phyloP scores from a whole-genome alignment of 2,888 invertebrate genomes.

The Euplexia lucipara region DNA sequence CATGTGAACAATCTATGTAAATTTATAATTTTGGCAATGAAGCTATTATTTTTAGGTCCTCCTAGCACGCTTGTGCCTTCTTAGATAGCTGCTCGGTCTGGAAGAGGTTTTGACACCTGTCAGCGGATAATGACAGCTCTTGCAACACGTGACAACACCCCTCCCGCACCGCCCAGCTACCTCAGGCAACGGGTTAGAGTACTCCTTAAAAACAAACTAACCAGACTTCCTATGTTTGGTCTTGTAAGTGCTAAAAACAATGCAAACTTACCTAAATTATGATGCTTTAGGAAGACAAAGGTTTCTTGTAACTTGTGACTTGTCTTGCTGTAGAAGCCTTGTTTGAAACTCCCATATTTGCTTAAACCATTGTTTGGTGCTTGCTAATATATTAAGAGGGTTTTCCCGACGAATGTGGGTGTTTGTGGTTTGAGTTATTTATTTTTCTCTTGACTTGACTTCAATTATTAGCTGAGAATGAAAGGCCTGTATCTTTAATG shows the following conservation, averaged over 20 bases:
- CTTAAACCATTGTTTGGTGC: constrained; percentile 3
- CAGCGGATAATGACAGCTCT: too few species aligned
- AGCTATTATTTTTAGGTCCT: too few species aligned
- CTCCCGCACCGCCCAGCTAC: too few species aligned
- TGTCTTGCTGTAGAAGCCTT: constrained; percentile 11
- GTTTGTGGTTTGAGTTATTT: constrained; percentile 1
- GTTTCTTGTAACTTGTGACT: background rate
- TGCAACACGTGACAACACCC: too few species aligned
- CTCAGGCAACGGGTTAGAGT: too few species aligned
- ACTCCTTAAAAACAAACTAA: background rate
- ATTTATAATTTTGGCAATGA: too few species aligned
- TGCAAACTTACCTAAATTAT: constrained; percentile 8
- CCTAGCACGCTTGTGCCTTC: too few species aligned
- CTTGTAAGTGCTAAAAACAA: constrained; percentile 14
- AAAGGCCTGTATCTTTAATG: background rate
- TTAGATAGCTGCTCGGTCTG: too few species aligned
- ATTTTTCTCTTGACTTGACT: constrained; percentile 5
- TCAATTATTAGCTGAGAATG: background rate
- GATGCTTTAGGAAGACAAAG: constrained; percentile 12
- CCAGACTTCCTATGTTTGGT: background rate
- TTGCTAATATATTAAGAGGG: constrained; percentile 5
- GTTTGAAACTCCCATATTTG: constrained; percentile 20
- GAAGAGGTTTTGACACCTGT: too few species aligned
- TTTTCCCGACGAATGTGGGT: constrained; percentile 1
- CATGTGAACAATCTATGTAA: too few species aligned